Percentiles rank a stretch among this genome's conserved stretches.
These are phyloP conservation scores for Neogobius melanostomus DNA, from an alignment of 2,113 vertebrate species.

Conservation along the genomic window DNA sequence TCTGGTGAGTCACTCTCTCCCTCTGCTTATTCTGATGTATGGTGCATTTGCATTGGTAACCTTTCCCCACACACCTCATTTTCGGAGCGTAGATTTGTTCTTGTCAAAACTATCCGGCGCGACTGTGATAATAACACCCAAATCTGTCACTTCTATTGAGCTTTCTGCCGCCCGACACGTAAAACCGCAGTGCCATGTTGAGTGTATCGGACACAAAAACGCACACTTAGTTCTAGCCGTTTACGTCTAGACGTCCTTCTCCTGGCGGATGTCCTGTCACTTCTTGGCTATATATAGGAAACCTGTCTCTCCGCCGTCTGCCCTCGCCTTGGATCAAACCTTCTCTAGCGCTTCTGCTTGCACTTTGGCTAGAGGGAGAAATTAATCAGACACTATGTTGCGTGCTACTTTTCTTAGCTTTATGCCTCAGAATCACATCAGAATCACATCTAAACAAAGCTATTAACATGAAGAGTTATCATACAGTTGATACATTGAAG, in stretches of 20 bases:
- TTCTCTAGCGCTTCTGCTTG: constrained; percentile 32
- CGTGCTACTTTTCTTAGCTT: not conserved
- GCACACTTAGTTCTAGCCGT: constrained; percentile 24
- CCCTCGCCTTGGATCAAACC: constrained; percentile 30
- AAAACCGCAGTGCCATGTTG: constrained; percentile 41
- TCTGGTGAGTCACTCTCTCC: constrained; percentile 65
- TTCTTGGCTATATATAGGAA: constrained; percentile 65
- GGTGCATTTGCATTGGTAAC: constrained; percentile 11
- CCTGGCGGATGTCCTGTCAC: constrained; percentile 67
- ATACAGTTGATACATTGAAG: not conserved
- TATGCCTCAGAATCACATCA: not conserved
- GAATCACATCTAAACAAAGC: not conserved
- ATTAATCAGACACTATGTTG: constrained; percentile 9
- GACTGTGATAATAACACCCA: constrained; percentile 14
- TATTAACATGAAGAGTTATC: not conserved
- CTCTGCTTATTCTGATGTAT: constrained; percentile 45
- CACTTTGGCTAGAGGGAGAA: constrained; percentile 17
- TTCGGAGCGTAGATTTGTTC: not conserved
- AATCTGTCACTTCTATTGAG: constrained; percentile 30
- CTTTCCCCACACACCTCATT: not conserved
- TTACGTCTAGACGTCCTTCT: constrained; percentile 62
- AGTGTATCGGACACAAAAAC: constrained; percentile 1
- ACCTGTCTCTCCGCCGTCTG: constrained; percentile 34
- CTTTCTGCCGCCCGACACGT: constrained; percentile 31
- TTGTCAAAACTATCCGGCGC: constrained; percentile 14